Evolutionary conservation across 1,140 invertebrate genomes (phyloP).

Genomic region (Cyphomyrmex costatus): DNA sequence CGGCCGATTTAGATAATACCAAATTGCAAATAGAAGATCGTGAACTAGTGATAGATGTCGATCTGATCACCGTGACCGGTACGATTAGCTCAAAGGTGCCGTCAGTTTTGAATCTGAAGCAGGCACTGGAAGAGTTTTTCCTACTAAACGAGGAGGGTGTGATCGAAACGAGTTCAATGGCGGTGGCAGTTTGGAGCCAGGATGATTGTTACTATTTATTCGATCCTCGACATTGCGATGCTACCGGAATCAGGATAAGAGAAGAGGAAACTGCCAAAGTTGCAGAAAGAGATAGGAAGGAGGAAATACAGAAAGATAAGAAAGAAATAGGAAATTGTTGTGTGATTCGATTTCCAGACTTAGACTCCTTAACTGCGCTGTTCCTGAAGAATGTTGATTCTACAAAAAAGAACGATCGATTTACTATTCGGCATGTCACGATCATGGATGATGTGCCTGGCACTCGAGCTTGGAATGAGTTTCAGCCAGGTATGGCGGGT

Average conservation of each 20-base stretch:
- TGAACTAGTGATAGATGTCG: constrained; percentile 76
- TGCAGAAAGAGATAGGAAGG: constrained; percentile 31
- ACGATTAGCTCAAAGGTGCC: constrained; percentile 79
- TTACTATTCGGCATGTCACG: constrained; percentile 77
- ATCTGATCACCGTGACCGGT: constrained; percentile 80
- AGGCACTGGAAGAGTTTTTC: constrained; percentile 82
- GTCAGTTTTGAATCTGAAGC: constrained; percentile 75
- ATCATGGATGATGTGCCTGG: constrained; percentile 79
- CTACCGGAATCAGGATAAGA: constrained; percentile 67
- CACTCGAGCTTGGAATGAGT: constrained; percentile 79
- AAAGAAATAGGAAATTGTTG: constrained; percentile 80
- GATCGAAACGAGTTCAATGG: constrained; percentile 78
- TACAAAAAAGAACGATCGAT: constrained; percentile 79
- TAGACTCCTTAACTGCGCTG: constrained; percentile 68
- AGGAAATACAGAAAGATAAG: constrained; percentile 22
- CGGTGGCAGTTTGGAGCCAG: constrained; percentile 80
- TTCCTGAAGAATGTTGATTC: constrained; percentile 77
- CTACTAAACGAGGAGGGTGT: constrained; percentile 77
- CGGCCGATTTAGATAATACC: constrained; percentile 76
- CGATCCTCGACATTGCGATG: constrained; percentile 81
- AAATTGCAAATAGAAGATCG: constrained; percentile 73
- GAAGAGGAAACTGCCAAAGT: constrained; percentile 67
- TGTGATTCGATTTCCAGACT: constrained; percentile 76
- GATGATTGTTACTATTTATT: constrained; percentile 81
- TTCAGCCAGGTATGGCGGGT: constrained; percentile 74